Base-by-base conservation (phyloP, 2,888 invertebrate species). In the Leptopilina drosophilae region DNA sequence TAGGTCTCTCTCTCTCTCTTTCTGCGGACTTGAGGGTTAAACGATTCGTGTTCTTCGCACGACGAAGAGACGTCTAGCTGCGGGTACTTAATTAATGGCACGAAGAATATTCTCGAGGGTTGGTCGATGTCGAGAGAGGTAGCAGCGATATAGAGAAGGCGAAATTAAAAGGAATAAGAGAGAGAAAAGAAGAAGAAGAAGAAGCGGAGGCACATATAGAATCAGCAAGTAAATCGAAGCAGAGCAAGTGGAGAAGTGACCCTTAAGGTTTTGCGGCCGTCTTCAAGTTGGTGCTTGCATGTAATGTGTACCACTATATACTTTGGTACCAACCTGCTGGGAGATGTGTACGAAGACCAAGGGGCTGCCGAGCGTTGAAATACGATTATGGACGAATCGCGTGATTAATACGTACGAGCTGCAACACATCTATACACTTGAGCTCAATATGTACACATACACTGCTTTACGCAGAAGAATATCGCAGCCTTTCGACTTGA, bases 331-430 rank as follows among this genome's bases (percentile, higher is more conserved):
- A 76, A 79, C 78, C 78, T 78, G 65, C 77, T 64, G 56, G 49
- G 46, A 79, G 33, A 79, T 79, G 75, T 80, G 40, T 73, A 73
- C 56, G 73, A 73, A 73, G 33, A 33, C 42, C 73, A 80, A 62
- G 66, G 33, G 64, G 82, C 82, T 85, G 79, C 84, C 82, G 84
- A 64, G 78, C 81, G 83, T 82, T 88, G 87, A 90, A 87, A 89
- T 89, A 90, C 85, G 88, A 85, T 89, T 89, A 89, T 87, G 87
- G 88, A 85, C 82, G 86, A 87, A 89, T 89, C 86, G 89, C 89
- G 87, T 90, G 90, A 90, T 90, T 90, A 89, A 90, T 89, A 89
- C 86, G 86, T 87, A 85, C 87, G 80, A 79, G 81, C 78, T 77
- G 64, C 78, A 76, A 67, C 49, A 33, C 26, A 67, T 33, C 33